phyloP scores from a whole-genome alignment of 1,140 invertebrate genomes.

The Pogonomyrmex barbatus region DNA sequence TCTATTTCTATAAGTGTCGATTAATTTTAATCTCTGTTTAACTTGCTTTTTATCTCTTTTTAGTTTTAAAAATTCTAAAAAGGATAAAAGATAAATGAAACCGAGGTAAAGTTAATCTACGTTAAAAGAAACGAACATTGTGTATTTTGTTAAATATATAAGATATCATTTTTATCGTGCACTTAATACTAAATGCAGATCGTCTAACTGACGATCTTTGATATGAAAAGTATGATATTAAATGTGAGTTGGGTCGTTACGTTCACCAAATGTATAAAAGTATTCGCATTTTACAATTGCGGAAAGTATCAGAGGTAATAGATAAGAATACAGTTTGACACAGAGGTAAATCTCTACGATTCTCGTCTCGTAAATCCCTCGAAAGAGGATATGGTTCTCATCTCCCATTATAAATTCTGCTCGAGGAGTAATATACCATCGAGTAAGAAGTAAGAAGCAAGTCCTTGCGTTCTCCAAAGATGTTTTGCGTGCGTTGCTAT shows the following conservation, averaged over 20 bases:
- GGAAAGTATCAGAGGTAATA: not conserved
- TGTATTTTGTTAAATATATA: not conserved
- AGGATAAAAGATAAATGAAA: too few relatives aligned
- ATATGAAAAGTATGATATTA: not conserved
- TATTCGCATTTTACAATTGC: not conserved
- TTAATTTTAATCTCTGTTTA: too few relatives aligned
- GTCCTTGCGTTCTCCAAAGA: conserved; percentile 24
- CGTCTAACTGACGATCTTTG: not conserved
- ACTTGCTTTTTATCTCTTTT: too few relatives aligned
- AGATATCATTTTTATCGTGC: not conserved
- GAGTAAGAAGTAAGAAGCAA: not conserved
- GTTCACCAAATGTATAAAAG: not conserved
- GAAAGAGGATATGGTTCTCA: too few relatives aligned
- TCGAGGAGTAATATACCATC: not conserved
- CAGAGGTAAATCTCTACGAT: not conserved
- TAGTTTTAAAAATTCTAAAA: too few relatives aligned
- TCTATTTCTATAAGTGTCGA: too few relatives aligned
- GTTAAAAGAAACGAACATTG: too few relatives aligned
- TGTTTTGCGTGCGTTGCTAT: conserved; percentile 51
- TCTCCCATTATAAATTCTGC: conserved; percentile 23
- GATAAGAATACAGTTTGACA: not conserved
- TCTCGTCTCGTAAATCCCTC: not conserved
- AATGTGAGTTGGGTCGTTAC: not conserved
- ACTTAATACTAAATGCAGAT: not conserved
- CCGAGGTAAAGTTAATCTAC: too few relatives aligned